phyloP scores from a whole-genome alignment of 2,113 vertebrate species.

The Antechinus stuartii region DNA sequence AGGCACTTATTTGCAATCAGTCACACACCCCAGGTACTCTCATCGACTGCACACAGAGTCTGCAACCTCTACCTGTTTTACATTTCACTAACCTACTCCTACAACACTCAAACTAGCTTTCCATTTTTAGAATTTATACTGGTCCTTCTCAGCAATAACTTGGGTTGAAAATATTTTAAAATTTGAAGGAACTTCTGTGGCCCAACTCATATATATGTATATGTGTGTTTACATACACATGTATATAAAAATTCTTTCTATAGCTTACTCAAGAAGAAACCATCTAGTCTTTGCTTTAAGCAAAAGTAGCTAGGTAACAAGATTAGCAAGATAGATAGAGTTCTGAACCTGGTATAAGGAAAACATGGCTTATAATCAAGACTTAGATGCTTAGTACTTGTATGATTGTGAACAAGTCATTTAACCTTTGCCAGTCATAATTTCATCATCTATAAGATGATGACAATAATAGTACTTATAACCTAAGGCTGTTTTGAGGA shows the following conservation, averaged over 20 bases:
- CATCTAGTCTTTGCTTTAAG: background rate
- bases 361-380: background rate
- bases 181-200: background rate
- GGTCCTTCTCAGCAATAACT: background rate
- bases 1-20: slow-evolving; percentile 17
- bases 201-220: background rate
- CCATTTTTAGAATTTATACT: background rate
- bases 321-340: background rate
- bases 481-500: background rate
- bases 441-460: background rate
- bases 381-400: background rate
- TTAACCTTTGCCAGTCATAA: background rate
- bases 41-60: too few species aligned
- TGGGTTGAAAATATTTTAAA: background rate
- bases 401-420: background rate
- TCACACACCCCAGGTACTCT: background rate
- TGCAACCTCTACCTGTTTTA: background rate
- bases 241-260: background rate
- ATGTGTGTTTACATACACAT: too few species aligned
- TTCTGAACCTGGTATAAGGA: background rate
- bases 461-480: background rate
- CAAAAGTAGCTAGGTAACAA: background rate
- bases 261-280: background rate
- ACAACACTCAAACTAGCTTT: background rate
- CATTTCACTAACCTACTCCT: background rate